Base-by-base conservation (phyloP, 2,113 vertebrate species). In the Petrocephalus zakoni region DNA sequence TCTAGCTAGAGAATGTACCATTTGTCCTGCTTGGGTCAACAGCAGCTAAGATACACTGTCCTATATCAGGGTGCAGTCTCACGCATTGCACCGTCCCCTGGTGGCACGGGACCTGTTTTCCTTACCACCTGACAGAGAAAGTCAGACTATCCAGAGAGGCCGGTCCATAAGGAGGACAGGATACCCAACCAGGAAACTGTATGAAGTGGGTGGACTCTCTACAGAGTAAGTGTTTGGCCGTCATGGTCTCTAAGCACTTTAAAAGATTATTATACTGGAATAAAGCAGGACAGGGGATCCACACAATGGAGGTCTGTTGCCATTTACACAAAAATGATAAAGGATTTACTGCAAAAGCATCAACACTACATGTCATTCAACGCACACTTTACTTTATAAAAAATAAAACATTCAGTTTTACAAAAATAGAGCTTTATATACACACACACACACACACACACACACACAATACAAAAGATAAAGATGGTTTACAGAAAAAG, bases 381-480 rank as follows among this genome's bases (percentile, higher is more conserved):
- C 25, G 15, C 17, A 25, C 15, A 46, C 4, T 46, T 87, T 87
- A 37, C 85, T 37, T 29, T 29, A 61, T 42, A 58, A 42, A 58
- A 64, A 87, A 58, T 61, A 61, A 88, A 83, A n/a, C 46, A 82
- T 8, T 78, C 68, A 7, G 21, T 83, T 42, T 83, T n/a, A 81
- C 52, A 42, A 87, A 87, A 87, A 72, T 72, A 87, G 2, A 87
- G 29, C 37, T 87, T 22, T 42, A 87, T 72, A 34, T 85, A 46
- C 42, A n/a, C n/a, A n/a, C n/a, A n/a, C n/a, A n/a, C n/a, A n/a
- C n/a, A n/a, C n/a, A n/a, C n/a, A n/a, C n/a, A n/a, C n/a, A n/a
- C n/a, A n/a, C n/a, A n/a, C n/a, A 29, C 46, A 46, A n/a, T 84
- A 61, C 86, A 64, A 87, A 87, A 2, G 51, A 53, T 55, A 53